A percentile compares a stretch with the other conserved stretches of the same genome.
Conservation (phyloP, 2,797 vertebrate genomes). For the Halcyon smyrnensis region DNA sequence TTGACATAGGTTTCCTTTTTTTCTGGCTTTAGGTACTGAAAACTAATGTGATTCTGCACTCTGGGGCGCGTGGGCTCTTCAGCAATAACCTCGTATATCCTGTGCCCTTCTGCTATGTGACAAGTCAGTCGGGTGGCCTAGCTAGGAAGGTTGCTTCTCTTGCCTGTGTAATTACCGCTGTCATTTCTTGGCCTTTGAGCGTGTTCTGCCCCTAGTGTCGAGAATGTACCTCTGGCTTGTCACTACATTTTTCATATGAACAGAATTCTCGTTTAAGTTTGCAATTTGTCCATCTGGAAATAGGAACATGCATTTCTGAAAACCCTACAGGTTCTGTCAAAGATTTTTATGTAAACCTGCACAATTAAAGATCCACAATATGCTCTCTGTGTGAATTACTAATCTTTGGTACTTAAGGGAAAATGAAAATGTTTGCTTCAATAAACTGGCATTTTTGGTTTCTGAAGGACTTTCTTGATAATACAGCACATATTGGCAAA, state of each 20-base stretch:
- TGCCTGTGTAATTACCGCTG: not conserved
- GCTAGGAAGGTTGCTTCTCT: not conserved
- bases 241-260: not conserved
- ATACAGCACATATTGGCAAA: not conserved
- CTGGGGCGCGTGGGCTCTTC: not conserved
- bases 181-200: not conserved
- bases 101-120: not conserved
- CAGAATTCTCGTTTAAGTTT: not conserved
- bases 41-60: not conserved
- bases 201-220: not conserved
- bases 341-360: not conserved
- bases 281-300: not conserved
- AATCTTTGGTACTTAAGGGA: not conserved
- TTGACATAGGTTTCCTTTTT: not conserved
- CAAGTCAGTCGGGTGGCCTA: not conserved
- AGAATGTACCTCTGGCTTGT: not conserved
- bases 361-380: not conserved
- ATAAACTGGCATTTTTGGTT: not conserved
- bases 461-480: not conserved
- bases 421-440: not conserved
- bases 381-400: not conserved
- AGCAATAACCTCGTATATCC: not conserved
- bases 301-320: not conserved
- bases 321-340: not conserved
- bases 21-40: not conserved